A percentile compares a stretch with the other conserved stretches of the same genome.
phyloP scores from a whole-genome alignment of 2,888 invertebrate species.

The Thera britannica region DNA sequence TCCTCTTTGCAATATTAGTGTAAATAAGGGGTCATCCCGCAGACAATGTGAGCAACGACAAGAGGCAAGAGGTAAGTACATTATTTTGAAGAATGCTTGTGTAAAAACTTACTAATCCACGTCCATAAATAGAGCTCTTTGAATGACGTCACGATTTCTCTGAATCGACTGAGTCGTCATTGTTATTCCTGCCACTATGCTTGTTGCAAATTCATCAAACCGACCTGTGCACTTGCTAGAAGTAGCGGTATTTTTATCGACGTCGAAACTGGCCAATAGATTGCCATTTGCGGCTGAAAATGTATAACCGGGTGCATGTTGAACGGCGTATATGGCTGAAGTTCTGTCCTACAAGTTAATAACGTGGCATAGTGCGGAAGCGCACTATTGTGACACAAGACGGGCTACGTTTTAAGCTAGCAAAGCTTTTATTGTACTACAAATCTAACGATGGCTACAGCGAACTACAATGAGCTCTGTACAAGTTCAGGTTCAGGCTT shows the following conservation, averaged over 20 bases:
- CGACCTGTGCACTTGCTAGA: slow-evolving; percentile 42
- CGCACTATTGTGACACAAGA: not conserved
- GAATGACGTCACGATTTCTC: slow-evolving; percentile 37
- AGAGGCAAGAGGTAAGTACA: not conserved
- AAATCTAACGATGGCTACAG: no score
- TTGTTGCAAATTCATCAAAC: slow-evolving; percentile 49
- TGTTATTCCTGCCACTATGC: slow-evolving; percentile 43
- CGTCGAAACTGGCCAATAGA: slow-evolving; percentile 53
- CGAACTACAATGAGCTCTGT: no score
- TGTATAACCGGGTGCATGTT: slow-evolving; percentile 54
- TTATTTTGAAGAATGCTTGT: not conserved
- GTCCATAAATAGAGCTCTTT: not conserved
- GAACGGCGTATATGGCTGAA: slow-evolving; percentile 49
- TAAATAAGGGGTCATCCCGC: not conserved
- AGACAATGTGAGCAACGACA: not conserved
- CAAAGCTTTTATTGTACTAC: no score
- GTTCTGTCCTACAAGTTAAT: slow-evolving; percentile 36
- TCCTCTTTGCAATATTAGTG: not conserved
- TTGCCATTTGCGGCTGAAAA: slow-evolving; percentile 56
- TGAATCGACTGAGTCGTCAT: slow-evolving; percentile 44
- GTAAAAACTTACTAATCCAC: not conserved
- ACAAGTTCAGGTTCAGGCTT: no score
- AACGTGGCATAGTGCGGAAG: slow-evolving; percentile 16
- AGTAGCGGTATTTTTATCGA: slow-evolving; percentile 51
- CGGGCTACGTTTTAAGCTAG: no score